These are phyloP conservation scores for Dicentrarchus labrax DNA, from an alignment of 2,113 vertebrate species.

Conservation along the genomic window DNA sequence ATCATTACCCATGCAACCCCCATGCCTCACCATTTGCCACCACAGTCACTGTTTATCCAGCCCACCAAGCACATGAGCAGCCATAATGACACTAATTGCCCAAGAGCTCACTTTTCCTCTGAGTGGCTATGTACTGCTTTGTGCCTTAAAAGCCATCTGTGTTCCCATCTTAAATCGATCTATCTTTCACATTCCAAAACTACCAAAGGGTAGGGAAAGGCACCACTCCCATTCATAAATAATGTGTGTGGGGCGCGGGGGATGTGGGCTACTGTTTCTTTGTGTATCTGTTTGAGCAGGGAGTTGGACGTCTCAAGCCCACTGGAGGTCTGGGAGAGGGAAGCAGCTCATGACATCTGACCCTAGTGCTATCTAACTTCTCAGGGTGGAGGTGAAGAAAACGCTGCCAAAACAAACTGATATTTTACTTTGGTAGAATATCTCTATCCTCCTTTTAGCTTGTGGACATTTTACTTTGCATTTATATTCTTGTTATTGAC, in stretches of 20 bases:
- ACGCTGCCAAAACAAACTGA: slow-evolving; percentile 17
- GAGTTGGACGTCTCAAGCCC: slow-evolving; percentile 20
- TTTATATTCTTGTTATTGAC: not conserved
- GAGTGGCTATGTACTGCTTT: slow-evolving; percentile 61
- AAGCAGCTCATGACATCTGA: slow-evolving; percentile 64
- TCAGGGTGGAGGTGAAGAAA: slow-evolving; percentile 21
- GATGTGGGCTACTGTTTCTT: slow-evolving; percentile 63
- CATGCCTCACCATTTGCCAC: slow-evolving; percentile 59
- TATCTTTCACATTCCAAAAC: slow-evolving; percentile 69
- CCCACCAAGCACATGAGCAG: slow-evolving; percentile 70
- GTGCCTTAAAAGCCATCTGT: slow-evolving; percentile 71
- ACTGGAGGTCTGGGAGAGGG: slow-evolving; percentile 45
- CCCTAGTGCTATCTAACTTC: slow-evolving; percentile 41
- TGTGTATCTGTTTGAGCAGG: slow-evolving; percentile 53
- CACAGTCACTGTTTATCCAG: slow-evolving; percentile 68
- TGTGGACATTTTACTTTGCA: not conserved
- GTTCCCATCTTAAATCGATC: slow-evolving; percentile 67
- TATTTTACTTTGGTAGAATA: slow-evolving; percentile 26
- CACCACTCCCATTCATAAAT: slow-evolving; percentile 74
- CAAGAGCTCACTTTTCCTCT: slow-evolving; percentile 72
- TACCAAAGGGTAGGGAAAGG: slow-evolving; percentile 52
- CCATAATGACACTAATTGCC: slow-evolving; percentile 77
- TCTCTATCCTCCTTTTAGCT: not conserved
- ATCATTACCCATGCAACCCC: slow-evolving; percentile 64
- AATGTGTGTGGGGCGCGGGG: slow-evolving; percentile 50